phyloP scores from a whole-genome alignment of 1,140 invertebrate species.

The Prorops nasuta region DNA sequence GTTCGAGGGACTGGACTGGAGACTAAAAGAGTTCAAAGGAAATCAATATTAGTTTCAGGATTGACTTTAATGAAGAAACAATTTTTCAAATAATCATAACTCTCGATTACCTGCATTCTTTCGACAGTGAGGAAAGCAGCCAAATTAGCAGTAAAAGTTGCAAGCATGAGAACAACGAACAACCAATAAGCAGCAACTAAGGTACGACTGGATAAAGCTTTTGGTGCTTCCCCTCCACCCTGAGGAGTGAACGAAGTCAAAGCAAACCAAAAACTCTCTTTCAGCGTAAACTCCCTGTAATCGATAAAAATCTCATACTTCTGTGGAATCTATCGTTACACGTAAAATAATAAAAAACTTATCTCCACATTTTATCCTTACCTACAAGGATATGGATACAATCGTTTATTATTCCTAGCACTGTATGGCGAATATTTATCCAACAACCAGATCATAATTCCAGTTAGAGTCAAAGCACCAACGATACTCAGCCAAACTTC shows the following conservation, averaged over 20 bases:
- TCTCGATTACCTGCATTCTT: conserved; percentile 81
- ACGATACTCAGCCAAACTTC: conserved; percentile 90
- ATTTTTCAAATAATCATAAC: not conserved
- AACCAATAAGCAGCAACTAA: conserved; percentile 91
- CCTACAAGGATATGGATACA: conserved; percentile 81
- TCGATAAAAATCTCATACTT: conserved; percentile 7
- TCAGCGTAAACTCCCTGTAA: conserved; percentile 77
- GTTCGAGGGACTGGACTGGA: conserved; percentile 83
- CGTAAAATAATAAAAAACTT: too few species aligned
- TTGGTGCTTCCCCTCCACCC: conserved; percentile 84
- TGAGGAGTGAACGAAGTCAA: conserved; percentile 89
- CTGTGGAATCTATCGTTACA: too few species aligned
- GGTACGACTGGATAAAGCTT: conserved; percentile 78
- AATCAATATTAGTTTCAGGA: too few species aligned
- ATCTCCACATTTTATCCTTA: too few species aligned
- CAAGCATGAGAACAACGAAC: conserved; percentile 89
- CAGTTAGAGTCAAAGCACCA: conserved; percentile 77
- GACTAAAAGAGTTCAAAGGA: conserved; percentile 64
- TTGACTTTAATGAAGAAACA: not conserved
- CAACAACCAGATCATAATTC: conserved; percentile 83
- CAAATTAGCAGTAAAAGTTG: conserved; percentile 95
- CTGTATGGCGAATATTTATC: conserved; percentile 89
- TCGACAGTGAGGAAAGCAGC: conserved; percentile 96
- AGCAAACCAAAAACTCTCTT: conserved; percentile 93
- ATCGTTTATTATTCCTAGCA: conserved; percentile 77